Evolutionary conservation across 2,797 vertebrate genomes (phyloP).

Genomic region (Sebastes variabilis): DNA sequence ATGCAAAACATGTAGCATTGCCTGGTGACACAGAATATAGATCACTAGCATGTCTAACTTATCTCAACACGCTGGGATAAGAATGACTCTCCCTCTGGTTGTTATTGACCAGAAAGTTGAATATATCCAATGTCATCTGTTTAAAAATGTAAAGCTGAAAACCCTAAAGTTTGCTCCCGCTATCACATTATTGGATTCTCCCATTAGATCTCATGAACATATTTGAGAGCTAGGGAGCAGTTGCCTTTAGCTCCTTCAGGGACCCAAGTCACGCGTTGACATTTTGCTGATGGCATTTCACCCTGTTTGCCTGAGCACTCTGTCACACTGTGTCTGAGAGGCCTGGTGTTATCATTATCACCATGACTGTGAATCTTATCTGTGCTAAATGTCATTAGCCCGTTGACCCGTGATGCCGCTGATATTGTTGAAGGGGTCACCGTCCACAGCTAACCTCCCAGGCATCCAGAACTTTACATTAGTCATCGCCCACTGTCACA

Average conservation of each 20-base stretch:
- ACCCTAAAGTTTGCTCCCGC: constrained; percentile 15
- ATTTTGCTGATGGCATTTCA: constrained; percentile 78
- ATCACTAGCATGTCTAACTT: constrained; percentile 35
- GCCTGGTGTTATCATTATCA: constrained; percentile 65
- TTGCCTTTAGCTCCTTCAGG: constrained; percentile 51
- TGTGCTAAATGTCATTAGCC: constrained; percentile 65
- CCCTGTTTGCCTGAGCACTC: constrained; percentile 59
- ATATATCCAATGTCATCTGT: constrained; percentile 10
- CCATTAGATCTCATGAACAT: constrained; percentile 39
- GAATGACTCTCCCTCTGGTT: constrained; percentile 10
- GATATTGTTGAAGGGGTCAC: constrained; percentile 52
- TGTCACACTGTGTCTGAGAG: constrained; percentile 60
- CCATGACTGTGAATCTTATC: constrained; percentile 64
- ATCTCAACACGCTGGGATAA: constrained; percentile 13
- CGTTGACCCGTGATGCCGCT: constrained; percentile 57
- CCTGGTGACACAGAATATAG: constrained; percentile 36
- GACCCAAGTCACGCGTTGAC: constrained; percentile 73
- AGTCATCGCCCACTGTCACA: constrained; percentile 52
- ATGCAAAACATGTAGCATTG: constrained; percentile 52
- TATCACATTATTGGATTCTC: constrained; percentile 28
- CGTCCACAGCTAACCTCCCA: constrained; percentile 31
- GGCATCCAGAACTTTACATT: constrained; percentile 53
- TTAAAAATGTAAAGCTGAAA: constrained; percentile 22
- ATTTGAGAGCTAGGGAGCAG: constrained; percentile 53
- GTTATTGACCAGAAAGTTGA: constrained; percentile 21